Base-by-base conservation (phyloP, 2,888 invertebrate genomes). In the Pristionchus arcanus region DNA sequence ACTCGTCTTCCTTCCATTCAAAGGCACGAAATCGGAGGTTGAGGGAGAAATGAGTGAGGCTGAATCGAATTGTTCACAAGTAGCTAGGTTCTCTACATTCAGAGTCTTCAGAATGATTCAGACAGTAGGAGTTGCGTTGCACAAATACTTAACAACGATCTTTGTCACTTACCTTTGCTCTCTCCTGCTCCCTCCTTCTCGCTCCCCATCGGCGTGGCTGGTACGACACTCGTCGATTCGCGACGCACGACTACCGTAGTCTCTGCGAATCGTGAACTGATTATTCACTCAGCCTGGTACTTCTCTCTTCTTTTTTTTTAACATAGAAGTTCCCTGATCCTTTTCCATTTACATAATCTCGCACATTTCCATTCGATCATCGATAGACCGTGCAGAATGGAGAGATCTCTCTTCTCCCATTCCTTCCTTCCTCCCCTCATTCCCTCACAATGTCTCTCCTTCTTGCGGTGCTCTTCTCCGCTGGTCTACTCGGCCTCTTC, bases 141-240 rank as follows among this genome's bases (percentile, higher is more conserved):
- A 49, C 42, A 49, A 49, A 13, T 49, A 9, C 0, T 55, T 55
- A 55, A 63, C 63, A 11, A 4, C 16, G 31, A 68, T 16, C 81
- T 81, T 9, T 0, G n/a, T n/a, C 53, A 15, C n/a, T 53, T 13
- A 28, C 81, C n/a, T 53, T 49, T 49, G n/a, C 81, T 53, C 34
- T 21, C 49, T 59, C 19, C 84, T 55, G 16, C 53, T 55, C 25
- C 49, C 25, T 25, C 49, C 42, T 53, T 83, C 83, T 28, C 53
- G 15, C 55, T 83, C 28, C 4, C 25, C 83, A 28, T 55, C 25
- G 83, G 83, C 4, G 83, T 83, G 28, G 28, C 7, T 28, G 83
- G 83, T 15, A 83, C 83, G 83, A 83, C 53, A 28, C 31, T 42
- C 77, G 77, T 77, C 42, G 77, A 77, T 42, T 77, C 77, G 77